Base-by-base conservation (phyloP, 1,140 invertebrate genomes). In the Drosophila kurseongensis region DNA sequence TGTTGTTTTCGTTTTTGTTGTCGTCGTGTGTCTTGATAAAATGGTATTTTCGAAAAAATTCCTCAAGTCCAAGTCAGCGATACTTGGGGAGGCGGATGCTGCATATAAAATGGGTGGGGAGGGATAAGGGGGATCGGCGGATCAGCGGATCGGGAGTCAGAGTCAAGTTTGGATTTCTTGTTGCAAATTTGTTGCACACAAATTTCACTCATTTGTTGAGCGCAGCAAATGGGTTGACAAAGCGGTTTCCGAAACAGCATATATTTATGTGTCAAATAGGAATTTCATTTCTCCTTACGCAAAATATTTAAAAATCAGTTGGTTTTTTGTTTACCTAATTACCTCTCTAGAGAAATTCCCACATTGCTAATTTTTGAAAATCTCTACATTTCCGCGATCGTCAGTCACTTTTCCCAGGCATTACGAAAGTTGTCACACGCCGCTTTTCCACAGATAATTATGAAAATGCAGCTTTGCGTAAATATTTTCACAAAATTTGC, bases 1-100 rank as follows among this genome's bases (percentile, higher is more conserved):
- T 78, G 57, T 66, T 61, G 61, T 54, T 58, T 61, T 58, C 23
- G 41, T 57, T 58, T 47, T 44, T 57, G 45, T 57, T 54, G 78
- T 61, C 84, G 85, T 89, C 84, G 84, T 89, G 84, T 89, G 77
- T 89, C 84, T 89, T 89, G 84, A 89, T 89, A 89, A 89, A 89
- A 89, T 89, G 77, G 80, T 89, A 89, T 84, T 90, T 84, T 88
- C 35, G 32, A 73, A 89, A 76, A 89, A 89, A 89, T 89, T 89
- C 84, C 85, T 89, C 82, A 75, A 72, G 73, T 54, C 78, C 71
- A 81, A 89, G 84, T 89, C 77, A 83, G 68, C 48, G 73, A 47
- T 71, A 71, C 54, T 67, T 54, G 65, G 54, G 65, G 68, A 71
- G 68, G 68, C 51, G 67, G 67, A 71, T 71, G 66, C 65, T 69